These are phyloP conservation scores for Tretioscincus oriximinensis DNA, from an alignment of 2,113 vertebrate genomes.

Conservation along the genomic window DNA sequence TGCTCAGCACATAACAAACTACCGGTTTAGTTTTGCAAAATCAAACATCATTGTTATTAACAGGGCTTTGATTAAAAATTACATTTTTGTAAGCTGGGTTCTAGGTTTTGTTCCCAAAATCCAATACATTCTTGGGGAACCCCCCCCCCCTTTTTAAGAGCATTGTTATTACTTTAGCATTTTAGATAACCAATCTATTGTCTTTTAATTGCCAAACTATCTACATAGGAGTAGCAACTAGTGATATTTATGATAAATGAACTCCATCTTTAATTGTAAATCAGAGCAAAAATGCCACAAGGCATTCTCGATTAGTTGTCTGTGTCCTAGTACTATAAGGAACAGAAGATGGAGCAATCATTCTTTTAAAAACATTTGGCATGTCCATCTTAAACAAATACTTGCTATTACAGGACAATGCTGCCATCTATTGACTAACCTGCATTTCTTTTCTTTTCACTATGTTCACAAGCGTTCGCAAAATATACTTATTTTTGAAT, in stretches of 20 bases:
- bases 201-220: neutral
- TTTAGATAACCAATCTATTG: slow-evolving; percentile 10
- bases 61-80: neutral
- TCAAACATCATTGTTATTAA: neutral
- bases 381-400: slow-evolving; percentile 33
- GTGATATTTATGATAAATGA: slow-evolving; percentile 23
- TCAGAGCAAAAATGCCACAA: slow-evolving; percentile 22
- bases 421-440: slow-evolving; percentile 71
- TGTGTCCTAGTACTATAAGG: slow-evolving; percentile 57
- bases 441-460: slow-evolving; percentile 12
- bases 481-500: neutral
- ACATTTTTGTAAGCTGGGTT: neutral
- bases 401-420: slow-evolving; percentile 61
- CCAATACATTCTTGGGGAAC: neutral
- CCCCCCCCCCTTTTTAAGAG: neutral
- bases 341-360: slow-evolving; percentile 62
- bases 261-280: slow-evolving; percentile 27
- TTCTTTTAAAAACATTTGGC: slow-evolving; percentile 53
- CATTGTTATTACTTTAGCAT: slow-evolving; percentile 15
- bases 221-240: neutral
- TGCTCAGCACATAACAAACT: neutral
- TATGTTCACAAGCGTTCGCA: neutral
- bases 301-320: slow-evolving; percentile 56
- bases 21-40: neutral
- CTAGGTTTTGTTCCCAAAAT: neutral